Percentiles rank a stretch among this genome's conserved stretches.
phyloP scores from a whole-genome alignment of 2,113 vertebrate genomes.

The Hemiscyllium ocellatum region DNA sequence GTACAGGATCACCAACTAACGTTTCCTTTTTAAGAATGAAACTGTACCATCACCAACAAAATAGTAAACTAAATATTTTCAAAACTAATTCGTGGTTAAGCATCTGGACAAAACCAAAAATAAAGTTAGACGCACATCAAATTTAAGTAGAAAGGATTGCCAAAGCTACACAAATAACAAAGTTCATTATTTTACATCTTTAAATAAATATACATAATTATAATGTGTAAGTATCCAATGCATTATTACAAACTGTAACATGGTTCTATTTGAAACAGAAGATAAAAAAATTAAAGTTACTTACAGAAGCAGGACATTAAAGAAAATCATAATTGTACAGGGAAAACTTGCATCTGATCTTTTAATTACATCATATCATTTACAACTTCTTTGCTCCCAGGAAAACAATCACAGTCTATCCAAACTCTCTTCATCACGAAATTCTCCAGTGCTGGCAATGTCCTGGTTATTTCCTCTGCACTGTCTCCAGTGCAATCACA shows the following conservation, averaged over 20 bases:
- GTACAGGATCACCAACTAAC: neutral
- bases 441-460: too few relatives aligned
- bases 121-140: neutral
- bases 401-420: too few relatives aligned
- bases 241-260: neutral
- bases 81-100: neutral
- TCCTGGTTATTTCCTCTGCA: too few relatives aligned
- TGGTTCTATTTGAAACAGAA: neutral
- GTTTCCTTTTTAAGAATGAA: neutral
- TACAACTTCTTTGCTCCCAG: too few relatives aligned
- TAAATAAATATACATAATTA: too few relatives aligned
- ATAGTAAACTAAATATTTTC: neutral
- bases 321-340: neutral
- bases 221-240: neutral
- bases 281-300: neutral
- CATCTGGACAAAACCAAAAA: neutral
- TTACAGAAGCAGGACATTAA: neutral
- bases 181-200: neutral
- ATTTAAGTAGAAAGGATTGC: neutral
- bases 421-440: too few relatives aligned
- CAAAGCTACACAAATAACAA: neutral
- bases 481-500: too few relatives aligned
- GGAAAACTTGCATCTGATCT: neutral
- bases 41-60: neutral
- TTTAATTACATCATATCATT: neutral